These are phyloP conservation scores for Atlantisia rogersi DNA, from an alignment of 2,113 vertebrate species.

Conservation along the genomic window DNA sequence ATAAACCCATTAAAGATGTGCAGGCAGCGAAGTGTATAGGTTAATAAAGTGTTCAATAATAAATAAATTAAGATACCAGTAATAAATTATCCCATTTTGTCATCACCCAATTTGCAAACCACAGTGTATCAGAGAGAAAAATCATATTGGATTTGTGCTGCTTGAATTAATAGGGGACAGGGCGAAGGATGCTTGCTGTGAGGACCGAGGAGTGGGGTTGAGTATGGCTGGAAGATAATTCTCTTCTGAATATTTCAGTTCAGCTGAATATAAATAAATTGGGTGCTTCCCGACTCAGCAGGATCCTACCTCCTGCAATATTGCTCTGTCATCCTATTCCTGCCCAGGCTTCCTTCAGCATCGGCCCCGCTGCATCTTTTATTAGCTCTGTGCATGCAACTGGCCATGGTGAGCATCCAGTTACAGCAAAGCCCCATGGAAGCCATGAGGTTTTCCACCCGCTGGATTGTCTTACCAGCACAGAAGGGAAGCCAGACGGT, in stretches of 20 bases:
- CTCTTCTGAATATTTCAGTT: conserved; percentile 45
- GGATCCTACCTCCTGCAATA: conserved; percentile 42
- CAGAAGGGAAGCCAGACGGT: neutral
- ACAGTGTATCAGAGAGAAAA: conserved; percentile 6
- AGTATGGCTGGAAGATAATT: neutral
- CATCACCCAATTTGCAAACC: conserved; percentile 56
- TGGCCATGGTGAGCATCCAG: neutral
- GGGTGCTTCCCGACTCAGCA: conserved; percentile 53
- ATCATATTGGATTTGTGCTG: conserved; percentile 14
- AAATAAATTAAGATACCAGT: conserved; percentile 71
- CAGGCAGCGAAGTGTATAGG: conserved; percentile 52
- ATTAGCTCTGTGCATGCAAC: neutral
- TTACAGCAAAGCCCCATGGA: neutral
- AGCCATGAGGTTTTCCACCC: neutral
- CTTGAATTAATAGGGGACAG: conserved; percentile 2
- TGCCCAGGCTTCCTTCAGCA: neutral
- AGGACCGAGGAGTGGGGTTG: neutral
- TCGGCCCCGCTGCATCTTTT: neutral
- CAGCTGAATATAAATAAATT: conserved; percentile 50
- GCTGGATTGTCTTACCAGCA: neutral
- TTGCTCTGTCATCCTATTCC: conserved; percentile 64
- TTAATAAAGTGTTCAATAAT: conserved; percentile 71
- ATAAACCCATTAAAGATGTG: conserved; percentile 62
- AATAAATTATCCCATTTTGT: conserved; percentile 70
- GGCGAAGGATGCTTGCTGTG: neutral